A percentile compares a stretch with the other conserved stretches of the same genome.
Evolutionary conservation across 2,797 vertebrate genomes (phyloP).

Genomic region (Clarias laeviceps): DNA sequence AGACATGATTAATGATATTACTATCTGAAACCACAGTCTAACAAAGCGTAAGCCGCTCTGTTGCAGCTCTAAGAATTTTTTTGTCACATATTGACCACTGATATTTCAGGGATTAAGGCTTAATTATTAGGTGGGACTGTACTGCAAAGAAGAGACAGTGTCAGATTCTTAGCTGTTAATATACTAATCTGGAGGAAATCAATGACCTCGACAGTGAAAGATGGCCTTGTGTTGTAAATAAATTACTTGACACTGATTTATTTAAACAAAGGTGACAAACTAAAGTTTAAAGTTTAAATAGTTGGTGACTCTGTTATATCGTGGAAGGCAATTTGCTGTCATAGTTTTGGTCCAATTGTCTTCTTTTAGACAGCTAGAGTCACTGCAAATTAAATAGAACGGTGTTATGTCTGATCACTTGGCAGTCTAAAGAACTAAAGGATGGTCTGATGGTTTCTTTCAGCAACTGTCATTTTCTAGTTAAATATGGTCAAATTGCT

Average conservation of each 20-base stretch:
- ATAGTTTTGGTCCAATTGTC: neutral
- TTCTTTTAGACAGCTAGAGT: neutral
- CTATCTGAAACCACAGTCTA: conserved; percentile 53
- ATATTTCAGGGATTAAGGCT: conserved; percentile 17
- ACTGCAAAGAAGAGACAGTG: neutral
- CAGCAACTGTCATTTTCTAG: neutral
- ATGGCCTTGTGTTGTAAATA: conserved; percentile 3
- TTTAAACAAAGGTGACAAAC: neutral
- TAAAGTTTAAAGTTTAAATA: neutral
- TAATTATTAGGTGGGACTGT: neutral
- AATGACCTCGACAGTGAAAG: neutral
- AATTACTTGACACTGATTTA: conserved; percentile 1
- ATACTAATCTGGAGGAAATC: conserved; percentile 3
- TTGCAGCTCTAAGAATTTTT: conserved; percentile 44
- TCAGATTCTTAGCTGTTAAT: neutral
- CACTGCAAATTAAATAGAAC: neutral
- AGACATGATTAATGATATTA: conserved; percentile 64
- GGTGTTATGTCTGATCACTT: neutral
- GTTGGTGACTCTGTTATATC: neutral
- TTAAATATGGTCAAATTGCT: neutral
- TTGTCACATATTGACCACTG: conserved; percentile 30
- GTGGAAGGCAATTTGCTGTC: conserved; percentile 13
- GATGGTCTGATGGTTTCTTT: neutral
- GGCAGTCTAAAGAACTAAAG: neutral
- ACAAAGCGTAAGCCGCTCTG: conserved; percentile 61